Conservation (phyloP, 2,888 invertebrate genomes). For the Stegana nigrithorax region DNA sequence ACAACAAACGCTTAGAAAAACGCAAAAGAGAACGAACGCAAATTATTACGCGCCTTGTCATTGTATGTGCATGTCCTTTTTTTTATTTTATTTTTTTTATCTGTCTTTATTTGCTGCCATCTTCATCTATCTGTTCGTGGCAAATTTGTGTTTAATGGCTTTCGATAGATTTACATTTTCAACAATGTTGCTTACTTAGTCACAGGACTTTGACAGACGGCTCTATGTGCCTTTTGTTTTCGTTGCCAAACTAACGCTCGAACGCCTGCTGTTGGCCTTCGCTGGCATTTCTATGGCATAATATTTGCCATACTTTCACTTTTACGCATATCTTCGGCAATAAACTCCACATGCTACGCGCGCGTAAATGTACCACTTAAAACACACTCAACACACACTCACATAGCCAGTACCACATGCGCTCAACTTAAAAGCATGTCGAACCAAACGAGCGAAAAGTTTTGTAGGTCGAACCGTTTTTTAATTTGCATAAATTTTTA, state of each 20-base stretch:
- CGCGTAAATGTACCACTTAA: conserved; percentile 2
- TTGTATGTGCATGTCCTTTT: no score
- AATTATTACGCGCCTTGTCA: no score
- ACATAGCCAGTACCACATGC: conserved; percentile 23
- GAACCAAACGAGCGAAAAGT: conserved; percentile 5
- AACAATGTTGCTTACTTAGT: not conserved
- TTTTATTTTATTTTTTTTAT: no score
- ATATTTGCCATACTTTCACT: not conserved
- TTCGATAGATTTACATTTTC: not conserved
- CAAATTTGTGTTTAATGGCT: conserved; percentile 6
- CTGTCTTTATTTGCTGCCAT: not conserved
- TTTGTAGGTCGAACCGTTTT: conserved; percentile 34
- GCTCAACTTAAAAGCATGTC: not conserved
- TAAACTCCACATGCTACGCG: conserved; percentile 51
- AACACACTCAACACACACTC: not conserved
- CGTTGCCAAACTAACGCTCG: no score
- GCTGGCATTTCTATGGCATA: no score
- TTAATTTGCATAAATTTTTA: conserved; percentile 55
- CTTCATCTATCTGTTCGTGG: not conserved
- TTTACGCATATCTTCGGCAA: conserved; percentile 35
- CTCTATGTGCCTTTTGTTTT: not conserved
- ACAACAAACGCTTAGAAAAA: no score
- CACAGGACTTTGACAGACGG: not conserved
- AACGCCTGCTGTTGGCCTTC: no score
- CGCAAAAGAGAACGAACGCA: no score